Base-by-base conservation (phyloP, 1,140 invertebrate genomes). In the Brachionus sp. region DNA sequence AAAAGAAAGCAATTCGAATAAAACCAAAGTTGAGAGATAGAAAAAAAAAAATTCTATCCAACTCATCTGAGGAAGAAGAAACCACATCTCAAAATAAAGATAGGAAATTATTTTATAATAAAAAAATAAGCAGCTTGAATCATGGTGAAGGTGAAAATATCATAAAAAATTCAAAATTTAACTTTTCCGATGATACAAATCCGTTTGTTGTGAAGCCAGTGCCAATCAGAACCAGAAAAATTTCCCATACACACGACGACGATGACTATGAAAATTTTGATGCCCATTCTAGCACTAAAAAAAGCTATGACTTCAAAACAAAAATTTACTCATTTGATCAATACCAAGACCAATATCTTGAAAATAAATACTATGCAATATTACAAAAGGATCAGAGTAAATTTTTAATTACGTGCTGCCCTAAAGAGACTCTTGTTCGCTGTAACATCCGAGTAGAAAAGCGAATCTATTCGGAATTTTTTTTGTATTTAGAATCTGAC, bases 401-500 rank as follows among this genome's bases (percentile, higher is more conserved):
- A 66, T 66, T 66, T n/a, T 33, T 66, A 33, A 66, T 66, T 6
- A n/a, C 64, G 13, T 66, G 10, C 4, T 66, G 29, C 42, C 68
- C 68, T 3, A 73, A 73, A 73, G 35, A 42, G 6, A 9, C 16
- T 16, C 37, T 73, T 3, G 37, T 73, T 39, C 33, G 68, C 5
- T 73, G 68, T 23, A 73, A 23, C 4, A 73, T 73, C 19, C 33
- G 37, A 73, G 68, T 73, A 1, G 68, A 39, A 42, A 73, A 73
- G 39, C 16, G 16, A 2, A 39, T 73, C 7, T 73, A 73, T 19
- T 39, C 68, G 6, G 68, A 73, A 19, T 73, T 42, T 73, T 39
- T 42, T 73, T 73, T 73, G 33, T 73, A 73, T 16, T 73, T 73
- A 10, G 68, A 73, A 73, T 57, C 50, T 57, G 68, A 73, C 4